These are phyloP conservation scores for zebrafish (Danio rerio) DNA, from an alignment of 2,113 vertebrate species.

Conservation along the genomic window GRCz12tu NC_133200.1:11944001-11944500, in stretches of 20 bases:
- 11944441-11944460: constrained; percentile 13
- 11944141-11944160: constrained; percentile 10
- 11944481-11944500: constrained; percentile 13
- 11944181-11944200: constrained; percentile 11
- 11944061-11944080: constrained; percentile 13
- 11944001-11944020: neutral
- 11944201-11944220: constrained; percentile 26
- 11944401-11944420: neutral
- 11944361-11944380: neutral
- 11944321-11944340: neutral
- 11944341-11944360: neutral
- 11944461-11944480: constrained; percentile 1
- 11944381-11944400: neutral
- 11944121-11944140: constrained; percentile 41
- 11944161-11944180: neutral
- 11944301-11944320: neutral
- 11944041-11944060: neutral
- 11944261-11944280: neutral
- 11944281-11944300: neutral
- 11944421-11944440: neutral
- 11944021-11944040: constrained; percentile 38
- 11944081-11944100: constrained; percentile 28
- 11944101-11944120: constrained; percentile 38
- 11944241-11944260: neutral
- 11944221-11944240: neutral